Conservation (phyloP, 2,888 invertebrate species). For the Tolmerus cingulatus region DNA sequence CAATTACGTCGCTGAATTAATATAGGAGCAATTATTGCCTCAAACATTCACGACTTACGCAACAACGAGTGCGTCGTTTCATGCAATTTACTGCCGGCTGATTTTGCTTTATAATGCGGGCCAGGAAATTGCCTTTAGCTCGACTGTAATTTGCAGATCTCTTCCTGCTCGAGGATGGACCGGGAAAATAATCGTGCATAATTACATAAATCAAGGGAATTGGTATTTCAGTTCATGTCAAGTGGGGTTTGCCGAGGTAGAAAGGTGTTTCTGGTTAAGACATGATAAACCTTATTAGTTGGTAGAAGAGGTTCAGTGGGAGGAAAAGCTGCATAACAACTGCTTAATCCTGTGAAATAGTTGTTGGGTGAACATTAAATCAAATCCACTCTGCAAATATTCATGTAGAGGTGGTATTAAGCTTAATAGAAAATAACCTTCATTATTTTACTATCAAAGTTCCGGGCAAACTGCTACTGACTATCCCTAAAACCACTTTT, state of each 20-base stretch:
- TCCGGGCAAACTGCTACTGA: neutral
- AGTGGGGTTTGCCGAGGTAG: neutral
- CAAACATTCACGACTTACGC: neutral
- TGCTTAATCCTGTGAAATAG: neutral
- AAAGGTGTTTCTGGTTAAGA: neutral
- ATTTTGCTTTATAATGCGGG: neutral
- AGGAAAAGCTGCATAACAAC: neutral
- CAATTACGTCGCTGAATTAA: neutral
- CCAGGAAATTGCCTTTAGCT: neutral
- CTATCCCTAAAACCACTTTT: neutral
- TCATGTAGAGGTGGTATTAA: neutral
- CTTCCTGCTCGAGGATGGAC: neutral
- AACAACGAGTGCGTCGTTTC: neutral
- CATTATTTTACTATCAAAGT: neutral
- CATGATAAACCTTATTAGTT: neutral
- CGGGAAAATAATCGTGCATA: neutral
- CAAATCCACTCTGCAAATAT: neutral
- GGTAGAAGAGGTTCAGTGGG: neutral
- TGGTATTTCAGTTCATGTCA: neutral
- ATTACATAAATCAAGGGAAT: neutral
- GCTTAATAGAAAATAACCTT: neutral
- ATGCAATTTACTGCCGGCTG: neutral
- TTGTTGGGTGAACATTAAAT: neutral
- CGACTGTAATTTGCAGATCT: neutral
- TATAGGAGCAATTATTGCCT: neutral